Percentiles rank a stretch among this genome's conserved stretches.
Evolutionary conservation across 1,140 invertebrate genomes (phyloP).

Genomic region (Calycopis cecrops): DNA sequence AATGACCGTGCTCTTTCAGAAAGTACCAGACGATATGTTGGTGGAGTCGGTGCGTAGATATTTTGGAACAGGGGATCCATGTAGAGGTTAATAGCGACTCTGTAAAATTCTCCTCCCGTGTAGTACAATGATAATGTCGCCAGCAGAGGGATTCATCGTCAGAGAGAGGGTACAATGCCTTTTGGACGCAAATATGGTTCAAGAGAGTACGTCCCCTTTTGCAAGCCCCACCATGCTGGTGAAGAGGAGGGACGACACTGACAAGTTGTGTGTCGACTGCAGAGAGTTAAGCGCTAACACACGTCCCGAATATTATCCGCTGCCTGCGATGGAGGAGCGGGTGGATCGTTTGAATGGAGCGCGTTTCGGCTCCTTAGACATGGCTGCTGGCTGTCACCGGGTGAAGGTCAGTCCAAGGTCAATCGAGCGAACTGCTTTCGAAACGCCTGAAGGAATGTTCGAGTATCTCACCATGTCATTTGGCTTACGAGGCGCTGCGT

Average conservation of each 20-base stretch:
- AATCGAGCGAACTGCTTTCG: constrained; percentile 61
- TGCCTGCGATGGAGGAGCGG: constrained; percentile 69
- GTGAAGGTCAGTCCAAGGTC: constrained; percentile 44
- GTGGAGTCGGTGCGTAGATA: constrained; percentile 16
- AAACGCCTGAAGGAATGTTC: constrained; percentile 47
- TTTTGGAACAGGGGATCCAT: constrained; percentile 5
- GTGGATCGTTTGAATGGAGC: constrained; percentile 44
- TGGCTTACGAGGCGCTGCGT: constrained; percentile 36
- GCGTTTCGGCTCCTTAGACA: constrained; percentile 41
- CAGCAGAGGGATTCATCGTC: constrained; percentile 4
- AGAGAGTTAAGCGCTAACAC: constrained; percentile 64
- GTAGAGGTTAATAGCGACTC: constrained; percentile 20
- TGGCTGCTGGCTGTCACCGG: constrained; percentile 66
- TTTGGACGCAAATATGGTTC: constrained; percentile 19
- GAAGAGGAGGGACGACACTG: constrained; percentile 22
- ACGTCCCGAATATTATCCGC: constrained; percentile 55
- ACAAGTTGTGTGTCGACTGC: constrained; percentile 21
- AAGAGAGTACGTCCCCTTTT: constrained; percentile 24
- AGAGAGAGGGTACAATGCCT: background rate
- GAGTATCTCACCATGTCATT: constrained; percentile 36
- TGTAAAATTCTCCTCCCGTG: constrained; percentile 12
- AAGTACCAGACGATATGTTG: constrained; percentile 21
- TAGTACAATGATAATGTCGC: constrained; percentile 16
- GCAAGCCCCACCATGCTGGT: constrained; percentile 25
- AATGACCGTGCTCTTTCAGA: constrained; percentile 24